Base-by-base conservation (phyloP, 2,797 vertebrate genomes). In the Todus mexicanus region DNA sequence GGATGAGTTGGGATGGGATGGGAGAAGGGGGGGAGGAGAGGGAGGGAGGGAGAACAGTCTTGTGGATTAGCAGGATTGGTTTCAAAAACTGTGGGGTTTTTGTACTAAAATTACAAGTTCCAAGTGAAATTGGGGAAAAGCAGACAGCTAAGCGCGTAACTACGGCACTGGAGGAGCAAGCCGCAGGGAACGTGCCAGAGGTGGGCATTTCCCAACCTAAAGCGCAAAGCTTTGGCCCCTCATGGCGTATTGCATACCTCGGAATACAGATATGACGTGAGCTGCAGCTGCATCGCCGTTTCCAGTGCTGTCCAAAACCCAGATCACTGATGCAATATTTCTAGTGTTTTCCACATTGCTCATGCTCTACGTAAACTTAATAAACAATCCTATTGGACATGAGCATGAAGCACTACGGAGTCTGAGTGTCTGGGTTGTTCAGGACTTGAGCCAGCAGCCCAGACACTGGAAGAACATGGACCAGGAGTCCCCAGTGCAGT, bases 311-410 rank as follows among this genome's bases (percentile, higher is more conserved):
- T 68, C 92, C 93, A 91, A 80, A 87, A 83, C 31, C 89, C 87
- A 88, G 93, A 74, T 76, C 76, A 93, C 82, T 29, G 76, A 84
- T 88, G 76, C 89, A 94, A 73, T 73, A 88, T 79, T 91, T 68
- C 89, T 78, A 47, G 73, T 90, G 91, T 94, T 96, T 90, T 86
- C 92, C 92, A 95, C 47, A 20, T 91, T 89, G 93, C 79, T 82
- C 94, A 64, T 92, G 79, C 80, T 78, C 84, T 93, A 47, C 91
- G 80, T 93, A 91, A 93, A 84, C 64, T 37, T 68, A 95, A 96
- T 95, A 95, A 96, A 95, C 33, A 31, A 68, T 88, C 95, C 79
- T 95, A 89, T 88, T 95, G 95, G 82, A 91, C 63, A 12, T 20
- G 48, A 47, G 54, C 1, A 0, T 81, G 87, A 91, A 85, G 73